Conservation (phyloP, 2,888 invertebrate species). For the Drepanosiphum platanoidis region DNA sequence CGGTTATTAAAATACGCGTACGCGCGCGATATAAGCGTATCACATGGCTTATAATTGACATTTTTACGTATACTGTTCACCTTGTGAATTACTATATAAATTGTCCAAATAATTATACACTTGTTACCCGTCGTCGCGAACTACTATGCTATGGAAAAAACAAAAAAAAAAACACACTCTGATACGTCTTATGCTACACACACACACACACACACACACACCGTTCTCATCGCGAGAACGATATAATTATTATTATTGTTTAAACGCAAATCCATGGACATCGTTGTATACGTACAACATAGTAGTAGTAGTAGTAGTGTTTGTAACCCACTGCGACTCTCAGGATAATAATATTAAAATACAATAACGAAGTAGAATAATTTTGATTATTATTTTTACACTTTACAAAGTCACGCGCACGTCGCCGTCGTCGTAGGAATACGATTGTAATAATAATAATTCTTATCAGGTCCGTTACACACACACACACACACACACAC, state of each 20-base stretch:
- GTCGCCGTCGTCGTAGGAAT: too few species aligned
- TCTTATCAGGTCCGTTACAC: constrained; percentile 30
- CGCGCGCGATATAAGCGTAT: constrained; percentile 6
- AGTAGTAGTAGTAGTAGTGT: too few species aligned
- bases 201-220: background rate
- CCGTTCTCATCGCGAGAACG: background rate
- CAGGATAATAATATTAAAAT: background rate
- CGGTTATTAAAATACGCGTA: constrained; percentile 47
- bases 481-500: background rate
- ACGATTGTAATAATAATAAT: background rate
- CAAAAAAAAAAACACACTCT: too few species aligned
- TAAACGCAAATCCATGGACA: background rate
- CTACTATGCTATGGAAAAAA: too few species aligned
- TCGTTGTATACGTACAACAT: background rate
- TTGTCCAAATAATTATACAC: constrained; percentile 28
- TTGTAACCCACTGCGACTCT: too few species aligned
- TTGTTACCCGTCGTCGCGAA: constrained; percentile 40
- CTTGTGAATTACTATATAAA: constrained; percentile 15
- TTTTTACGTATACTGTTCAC: constrained; percentile 2
- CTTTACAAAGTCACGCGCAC: constrained; percentile 8
- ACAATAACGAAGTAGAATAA: background rate
- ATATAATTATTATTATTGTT: background rate
- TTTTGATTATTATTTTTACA: background rate
- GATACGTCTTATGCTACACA: background rate
- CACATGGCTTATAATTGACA: constrained; percentile 47